A percentile compares a stretch with the other conserved stretches of the same genome.
Conservation (phyloP, 2,888 invertebrate species). For the Scaeva pyrastri region DNA sequence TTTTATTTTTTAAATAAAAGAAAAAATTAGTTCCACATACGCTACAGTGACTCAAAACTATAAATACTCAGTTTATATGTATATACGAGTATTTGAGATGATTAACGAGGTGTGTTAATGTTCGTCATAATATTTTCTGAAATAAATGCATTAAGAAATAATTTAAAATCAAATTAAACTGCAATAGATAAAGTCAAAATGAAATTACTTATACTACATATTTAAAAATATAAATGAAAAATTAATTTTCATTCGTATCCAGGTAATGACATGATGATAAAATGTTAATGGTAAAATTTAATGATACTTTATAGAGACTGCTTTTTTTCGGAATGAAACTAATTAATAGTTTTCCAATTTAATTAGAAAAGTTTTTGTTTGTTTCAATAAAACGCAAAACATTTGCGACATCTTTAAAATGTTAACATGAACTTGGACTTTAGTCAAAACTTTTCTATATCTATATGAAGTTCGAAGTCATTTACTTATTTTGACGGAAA, state of each 20-base stretch:
- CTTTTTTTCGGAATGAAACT: too few relatives aligned
- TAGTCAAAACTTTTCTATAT: too few relatives aligned
- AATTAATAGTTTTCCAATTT: too few relatives aligned
- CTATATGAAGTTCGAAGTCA: too few relatives aligned
- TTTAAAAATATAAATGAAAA: neutral
- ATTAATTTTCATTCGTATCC: neutral
- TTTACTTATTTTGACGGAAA: too few relatives aligned
- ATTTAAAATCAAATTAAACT: neutral
- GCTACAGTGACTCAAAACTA: conserved; percentile 27
- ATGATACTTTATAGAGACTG: too few relatives aligned
- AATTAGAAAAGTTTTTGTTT: too few relatives aligned
- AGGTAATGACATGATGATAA: neutral
- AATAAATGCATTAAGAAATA: neutral
- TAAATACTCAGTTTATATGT: neutral
- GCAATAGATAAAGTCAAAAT: neutral
- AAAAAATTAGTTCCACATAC: conserved; percentile 48
- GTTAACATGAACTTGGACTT: too few relatives aligned
- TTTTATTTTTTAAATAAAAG: neutral
- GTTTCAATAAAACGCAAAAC: too few relatives aligned
- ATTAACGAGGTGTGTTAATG: neutral
- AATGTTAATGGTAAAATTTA: too few relatives aligned
- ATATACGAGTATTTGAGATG: neutral
- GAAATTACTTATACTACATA: neutral
- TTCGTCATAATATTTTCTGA: neutral
- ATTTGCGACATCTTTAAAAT: too few relatives aligned